phyloP scores from a whole-genome alignment of 2,797 vertebrate species.

The Florisuga fusca region DNA sequence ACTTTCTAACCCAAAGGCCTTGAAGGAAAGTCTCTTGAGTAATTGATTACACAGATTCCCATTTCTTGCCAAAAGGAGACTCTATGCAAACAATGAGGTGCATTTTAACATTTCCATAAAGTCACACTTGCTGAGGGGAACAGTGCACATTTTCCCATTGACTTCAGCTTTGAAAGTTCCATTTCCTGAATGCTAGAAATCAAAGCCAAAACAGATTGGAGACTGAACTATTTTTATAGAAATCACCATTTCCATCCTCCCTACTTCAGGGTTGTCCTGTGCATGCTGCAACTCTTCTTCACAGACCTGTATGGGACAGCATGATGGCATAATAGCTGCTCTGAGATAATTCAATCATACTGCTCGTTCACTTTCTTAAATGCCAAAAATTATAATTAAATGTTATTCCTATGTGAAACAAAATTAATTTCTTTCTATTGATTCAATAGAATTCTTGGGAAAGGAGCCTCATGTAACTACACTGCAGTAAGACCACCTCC shows the following conservation, averaged over 20 bases:
- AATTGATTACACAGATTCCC: conserved; percentile 52
- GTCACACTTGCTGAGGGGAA: conserved; percentile 21
- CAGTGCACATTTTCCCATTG: neutral
- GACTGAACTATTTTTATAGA: neutral
- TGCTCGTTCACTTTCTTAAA: neutral
- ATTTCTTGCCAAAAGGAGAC: conserved; percentile 32
- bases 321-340: neutral
- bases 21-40: conserved; percentile 44
- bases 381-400: neutral
- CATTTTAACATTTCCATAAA: conserved; percentile 57
- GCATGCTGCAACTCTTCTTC: neutral
- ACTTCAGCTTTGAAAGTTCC: conserved; percentile 30
- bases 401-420: neutral
- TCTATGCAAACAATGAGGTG: conserved; percentile 28
- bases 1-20: conserved; percentile 19
- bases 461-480: neutral
- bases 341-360: neutral
- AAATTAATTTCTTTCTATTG: neutral
- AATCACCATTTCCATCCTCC: neutral
- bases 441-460: neutral
- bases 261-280: neutral
- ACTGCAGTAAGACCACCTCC: neutral
- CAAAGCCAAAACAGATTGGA: conserved; percentile 37
- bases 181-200: conserved; percentile 50
- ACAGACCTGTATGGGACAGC: neutral